phyloP scores from a whole-genome alignment of 2,797 vertebrate species.

The Onychomys torridus region DNA sequence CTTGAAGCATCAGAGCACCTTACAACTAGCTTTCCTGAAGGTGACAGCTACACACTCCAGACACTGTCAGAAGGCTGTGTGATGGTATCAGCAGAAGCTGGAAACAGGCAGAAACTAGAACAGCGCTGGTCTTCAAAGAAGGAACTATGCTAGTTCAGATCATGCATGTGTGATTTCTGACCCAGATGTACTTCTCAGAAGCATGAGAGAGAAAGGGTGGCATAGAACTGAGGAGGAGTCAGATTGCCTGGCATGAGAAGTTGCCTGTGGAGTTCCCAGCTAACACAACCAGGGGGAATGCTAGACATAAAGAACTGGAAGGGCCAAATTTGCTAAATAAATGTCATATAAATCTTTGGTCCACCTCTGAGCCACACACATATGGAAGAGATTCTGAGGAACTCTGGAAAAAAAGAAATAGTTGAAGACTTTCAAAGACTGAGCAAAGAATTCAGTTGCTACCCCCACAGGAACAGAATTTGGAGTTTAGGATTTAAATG shows the following conservation, averaged over 20 bases:
- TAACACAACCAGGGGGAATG: background rate
- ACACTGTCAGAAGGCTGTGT: background rate
- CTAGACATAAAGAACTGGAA: background rate
- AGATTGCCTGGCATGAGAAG: background rate
- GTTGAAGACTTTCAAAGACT: background rate
- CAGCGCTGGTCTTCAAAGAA: background rate
- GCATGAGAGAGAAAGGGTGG: background rate
- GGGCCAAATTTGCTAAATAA: background rate
- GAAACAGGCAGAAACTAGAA: background rate
- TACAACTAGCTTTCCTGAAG: background rate
- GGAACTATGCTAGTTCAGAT: background rate
- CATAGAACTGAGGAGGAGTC: background rate
- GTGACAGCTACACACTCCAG: background rate
- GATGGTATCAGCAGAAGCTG: background rate
- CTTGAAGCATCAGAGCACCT: background rate
- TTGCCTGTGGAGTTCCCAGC: background rate
- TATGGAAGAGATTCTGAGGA: background rate
- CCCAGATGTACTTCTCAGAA: background rate
- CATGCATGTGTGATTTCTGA: background rate
- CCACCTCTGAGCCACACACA: background rate
- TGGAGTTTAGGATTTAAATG: conserved; percentile 23
- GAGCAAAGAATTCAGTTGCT: conserved; percentile 1
- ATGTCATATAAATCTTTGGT: background rate
- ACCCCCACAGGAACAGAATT: background rate
- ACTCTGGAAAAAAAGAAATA: background rate